These are phyloP conservation scores for Serrognathus titanus DNA, from an alignment of 2,888 invertebrate genomes.

Conservation along the genomic window DNA sequence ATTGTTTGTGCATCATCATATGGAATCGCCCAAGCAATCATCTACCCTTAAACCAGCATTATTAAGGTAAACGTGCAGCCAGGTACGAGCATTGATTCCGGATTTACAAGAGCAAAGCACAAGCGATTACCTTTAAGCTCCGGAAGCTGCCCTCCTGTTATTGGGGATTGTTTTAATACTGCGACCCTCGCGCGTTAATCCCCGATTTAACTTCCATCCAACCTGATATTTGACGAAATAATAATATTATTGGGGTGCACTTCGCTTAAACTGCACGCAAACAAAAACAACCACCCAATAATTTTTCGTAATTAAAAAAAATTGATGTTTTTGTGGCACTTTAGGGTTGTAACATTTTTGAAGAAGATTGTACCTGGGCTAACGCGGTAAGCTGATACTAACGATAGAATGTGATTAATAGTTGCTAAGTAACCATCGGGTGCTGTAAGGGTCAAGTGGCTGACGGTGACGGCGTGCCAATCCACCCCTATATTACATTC, in stretches of 20 bases:
- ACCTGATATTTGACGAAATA: conserved; percentile 5
- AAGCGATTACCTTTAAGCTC: conserved; percentile 22
- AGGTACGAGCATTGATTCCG: conserved; percentile 17
- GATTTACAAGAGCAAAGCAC: conserved; percentile 22
- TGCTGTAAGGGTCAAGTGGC: conserved; percentile 45
- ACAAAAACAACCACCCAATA: too few relatives aligned
- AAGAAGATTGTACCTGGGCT: conserved; percentile 10
- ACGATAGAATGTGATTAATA: conserved; percentile 49
- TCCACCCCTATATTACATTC: conserved; percentile 34
- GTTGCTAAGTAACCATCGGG: conserved; percentile 49
- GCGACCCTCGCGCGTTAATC: conserved; percentile 15
- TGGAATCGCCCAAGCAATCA: too few relatives aligned
- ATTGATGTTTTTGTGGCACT: too few relatives aligned
- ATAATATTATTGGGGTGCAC: conserved; percentile 8
- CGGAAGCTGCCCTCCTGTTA: conserved; percentile 23
- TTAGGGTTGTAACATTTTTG: neutral
- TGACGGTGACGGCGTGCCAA: conserved; percentile 21
- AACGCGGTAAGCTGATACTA: conserved; percentile 39
- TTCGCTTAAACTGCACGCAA: neutral
- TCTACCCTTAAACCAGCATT: too few relatives aligned
- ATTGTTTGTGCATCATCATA: too few relatives aligned
- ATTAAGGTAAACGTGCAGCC: too few relatives aligned
- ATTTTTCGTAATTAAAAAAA: too few relatives aligned
- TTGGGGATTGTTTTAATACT: conserved; percentile 28
- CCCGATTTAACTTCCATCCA: conserved; percentile 12